Evolutionary conservation across 2,113 vertebrate species (phyloP), one percentile per base, ranked within the genome.

Genomic region (Scophthalmus maximus): DNA sequence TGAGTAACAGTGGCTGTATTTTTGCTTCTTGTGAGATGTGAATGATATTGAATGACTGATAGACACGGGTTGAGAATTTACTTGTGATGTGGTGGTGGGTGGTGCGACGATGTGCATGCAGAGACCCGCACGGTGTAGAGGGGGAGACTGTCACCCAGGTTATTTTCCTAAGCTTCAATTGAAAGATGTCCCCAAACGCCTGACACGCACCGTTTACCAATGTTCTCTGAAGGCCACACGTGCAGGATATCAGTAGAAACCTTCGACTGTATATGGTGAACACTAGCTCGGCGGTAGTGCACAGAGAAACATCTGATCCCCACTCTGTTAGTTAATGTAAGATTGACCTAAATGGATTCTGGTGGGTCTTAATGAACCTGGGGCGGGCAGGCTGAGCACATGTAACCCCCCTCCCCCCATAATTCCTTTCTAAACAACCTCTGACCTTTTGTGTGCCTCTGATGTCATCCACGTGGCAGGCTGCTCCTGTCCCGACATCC

Each of bases 391-490:
- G 7, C 15, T 27, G 17, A 27, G 50, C 12, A 6, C 49, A 52
- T 32, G 8, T 32, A 32, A 5, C 4, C 30, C 4, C 30, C 4
- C 30, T 5, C 30, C 4, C 30, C 4, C 30, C 8, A 8, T 32
- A 32, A n/a, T n/a, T n/a, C n/a, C n/a, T n/a, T n/a, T n/a, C n/a
- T n/a, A n/a, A n/a, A n/a, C 36, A 46, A 15, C 61, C 42, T 42
- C 44, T 58, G 70, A 42, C 27, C 20, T 15, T 46, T 3, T 12
- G 0, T 59, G 38, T 50, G 26, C 65, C 34, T 77, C 47, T 83
- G 66, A 69, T 74, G 58, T 51, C 59, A 73, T 65, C 52, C 66
- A 42, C 27, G 20, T 57, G 32, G 50, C 56, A 59, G 12, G 29
- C 47, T 40, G 17, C 14, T 64, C 36, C 36, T 62, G 36, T 70